Percentiles rank a stretch among this genome's conserved stretches.
These are phyloP conservation scores for Heteronetta atricapilla DNA, from an alignment of 2,113 vertebrate genomes.

Conservation along the genomic window DNA sequence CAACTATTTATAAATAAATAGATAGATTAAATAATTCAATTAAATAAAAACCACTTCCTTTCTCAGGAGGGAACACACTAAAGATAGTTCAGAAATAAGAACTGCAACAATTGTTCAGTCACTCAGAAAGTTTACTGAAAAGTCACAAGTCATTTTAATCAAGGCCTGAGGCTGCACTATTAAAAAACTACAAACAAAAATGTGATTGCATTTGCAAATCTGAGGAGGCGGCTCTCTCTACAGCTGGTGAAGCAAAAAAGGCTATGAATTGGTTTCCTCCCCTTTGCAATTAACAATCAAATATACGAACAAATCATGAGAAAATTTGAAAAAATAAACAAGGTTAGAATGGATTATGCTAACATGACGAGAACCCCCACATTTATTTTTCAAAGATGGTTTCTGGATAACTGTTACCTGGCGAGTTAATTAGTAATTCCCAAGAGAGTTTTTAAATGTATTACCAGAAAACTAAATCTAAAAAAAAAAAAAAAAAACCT, in stretches of 20 bases:
- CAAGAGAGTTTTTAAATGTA: not conserved
- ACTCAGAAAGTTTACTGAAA: not conserved
- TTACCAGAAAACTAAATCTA: not conserved
- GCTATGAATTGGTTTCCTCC: not conserved
- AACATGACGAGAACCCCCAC: not conserved
- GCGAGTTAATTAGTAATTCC: not conserved
- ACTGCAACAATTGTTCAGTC: not conserved
- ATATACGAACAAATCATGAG: not conserved
- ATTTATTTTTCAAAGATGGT: not conserved
- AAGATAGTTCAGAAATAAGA: not conserved
- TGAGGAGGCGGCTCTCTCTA: not conserved
- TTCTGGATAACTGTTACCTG: not conserved
- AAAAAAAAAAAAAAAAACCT: not conserved
- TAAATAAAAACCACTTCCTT: not conserved
- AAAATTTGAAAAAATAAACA: not conserved
- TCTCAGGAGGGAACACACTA: not conserved
- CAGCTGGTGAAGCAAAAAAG: not conserved
- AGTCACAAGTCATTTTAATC: not conserved
- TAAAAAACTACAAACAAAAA: not conserved
- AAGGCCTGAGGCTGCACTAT: not conserved
- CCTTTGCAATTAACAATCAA: not conserved
- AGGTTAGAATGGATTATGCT: not conserved
- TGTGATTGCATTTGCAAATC: not conserved
- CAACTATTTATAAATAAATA: not conserved
- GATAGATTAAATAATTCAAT: not conserved